A percentile compares a stretch with the other conserved stretches of the same genome.
phyloP scores from a whole-genome alignment of 30 jellyfish, hydroid and myxozoan species.

The Calvadosia cruxmelitensis region DNA sequence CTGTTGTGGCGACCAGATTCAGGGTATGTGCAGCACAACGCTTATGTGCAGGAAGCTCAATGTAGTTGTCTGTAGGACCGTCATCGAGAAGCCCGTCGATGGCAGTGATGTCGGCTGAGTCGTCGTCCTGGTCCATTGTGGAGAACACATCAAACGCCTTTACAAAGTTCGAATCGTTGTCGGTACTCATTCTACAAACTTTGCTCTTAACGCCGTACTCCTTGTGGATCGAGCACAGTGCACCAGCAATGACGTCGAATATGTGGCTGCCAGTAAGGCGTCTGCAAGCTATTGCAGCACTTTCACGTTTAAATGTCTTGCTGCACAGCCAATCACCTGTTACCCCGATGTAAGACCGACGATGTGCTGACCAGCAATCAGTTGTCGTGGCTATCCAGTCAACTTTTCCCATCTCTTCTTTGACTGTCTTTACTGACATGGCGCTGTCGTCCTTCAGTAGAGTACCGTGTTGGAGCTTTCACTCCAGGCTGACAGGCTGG shows the following conservation, averaged over 20 bases:
- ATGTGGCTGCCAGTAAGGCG: constrained; percentile 4
- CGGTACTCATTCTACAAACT: too few species aligned
- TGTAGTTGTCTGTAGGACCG: too few species aligned
- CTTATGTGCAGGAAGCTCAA: too few species aligned
- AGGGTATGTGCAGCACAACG: too few species aligned
- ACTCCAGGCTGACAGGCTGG: background rate
- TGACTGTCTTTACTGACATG: background rate
- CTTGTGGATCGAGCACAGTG: constrained; percentile 2
- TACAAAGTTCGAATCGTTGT: too few species aligned
- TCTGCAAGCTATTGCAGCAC: constrained; percentile 4
- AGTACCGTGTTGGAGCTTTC: background rate
- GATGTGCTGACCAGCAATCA: constrained; percentile 12
- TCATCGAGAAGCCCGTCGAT: too few species aligned
- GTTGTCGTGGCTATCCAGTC: constrained; percentile 9
- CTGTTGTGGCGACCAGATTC: too few species aligned
- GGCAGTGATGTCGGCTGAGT: too few species aligned
- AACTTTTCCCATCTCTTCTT: background rate
- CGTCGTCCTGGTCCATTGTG: too few species aligned
- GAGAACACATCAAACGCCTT: too few species aligned
- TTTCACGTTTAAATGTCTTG: background rate
- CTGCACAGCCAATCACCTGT: constrained; percentile 4
- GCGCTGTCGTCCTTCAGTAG: background rate
- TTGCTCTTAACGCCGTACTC: constrained; percentile 6
- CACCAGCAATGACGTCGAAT: constrained; percentile 5
- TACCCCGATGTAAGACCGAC: constrained; percentile 6